Percentiles rank a stretch among this genome's conserved stretches.
These are phyloP conservation scores for Takifugu flavidus DNA, from an alignment of 2,113 vertebrate species.

Conservation along the genomic window DNA sequence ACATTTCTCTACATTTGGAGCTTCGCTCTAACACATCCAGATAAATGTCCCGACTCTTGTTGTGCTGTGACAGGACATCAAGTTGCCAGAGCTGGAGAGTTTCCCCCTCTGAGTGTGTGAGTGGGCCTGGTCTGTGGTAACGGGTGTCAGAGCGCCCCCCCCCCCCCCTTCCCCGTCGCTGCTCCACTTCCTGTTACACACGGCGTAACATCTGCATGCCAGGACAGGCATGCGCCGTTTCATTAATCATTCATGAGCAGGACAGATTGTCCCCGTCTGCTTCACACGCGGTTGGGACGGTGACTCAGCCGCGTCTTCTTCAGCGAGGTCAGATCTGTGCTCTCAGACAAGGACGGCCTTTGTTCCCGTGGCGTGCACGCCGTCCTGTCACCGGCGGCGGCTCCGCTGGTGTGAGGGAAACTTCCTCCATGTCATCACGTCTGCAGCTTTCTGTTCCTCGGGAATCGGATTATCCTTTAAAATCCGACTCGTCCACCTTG, in stretches of 20 bases:
- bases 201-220: background rate
- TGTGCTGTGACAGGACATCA: too few species aligned
- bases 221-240: constrained; percentile 11
- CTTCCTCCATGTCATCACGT: too few species aligned
- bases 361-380: constrained; percentile 28
- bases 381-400: constrained; percentile 29
- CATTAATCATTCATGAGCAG: constrained; percentile 24
- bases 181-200: too few species aligned
- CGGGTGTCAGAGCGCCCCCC: constrained; percentile 28
- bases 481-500: too few species aligned
- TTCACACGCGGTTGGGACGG: constrained; percentile 23
- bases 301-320: constrained; percentile 52
- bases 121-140: constrained; percentile 8
- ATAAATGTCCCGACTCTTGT: too few species aligned
- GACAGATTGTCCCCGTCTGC: constrained; percentile 16
- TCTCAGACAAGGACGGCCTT: constrained; percentile 38
- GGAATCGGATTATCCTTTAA: too few species aligned
- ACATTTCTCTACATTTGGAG: too few species aligned
- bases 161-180: too few species aligned
- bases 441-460: too few species aligned
- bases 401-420: background rate
- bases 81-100: background rate
- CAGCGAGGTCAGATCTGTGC: constrained; percentile 42
- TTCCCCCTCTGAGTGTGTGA: constrained; percentile 11
- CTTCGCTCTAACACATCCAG: too few species aligned